Evolutionary conservation across 2,797 vertebrate species (phyloP).

Genomic region (Leptoclinus maculatus): DNA sequence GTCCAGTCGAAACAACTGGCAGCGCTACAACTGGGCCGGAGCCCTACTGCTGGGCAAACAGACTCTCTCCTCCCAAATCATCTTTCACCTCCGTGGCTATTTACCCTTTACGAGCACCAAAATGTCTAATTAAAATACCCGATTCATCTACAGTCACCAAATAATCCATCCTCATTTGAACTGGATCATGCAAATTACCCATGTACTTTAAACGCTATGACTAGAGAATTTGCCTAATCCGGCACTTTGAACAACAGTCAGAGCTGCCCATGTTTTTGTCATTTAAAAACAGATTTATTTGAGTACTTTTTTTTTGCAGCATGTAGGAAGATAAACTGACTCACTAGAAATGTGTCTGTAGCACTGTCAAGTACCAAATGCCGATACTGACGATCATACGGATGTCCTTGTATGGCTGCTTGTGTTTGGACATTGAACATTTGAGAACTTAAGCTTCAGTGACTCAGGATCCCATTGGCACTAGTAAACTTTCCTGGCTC

Average conservation of each 20-base stretch:
- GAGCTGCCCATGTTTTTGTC: constrained; percentile 27
- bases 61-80: constrained; percentile 11
- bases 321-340: constrained; percentile 24
- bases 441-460: background rate
- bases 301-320: background rate
- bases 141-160: constrained; percentile 37
- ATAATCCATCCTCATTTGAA: constrained; percentile 51
- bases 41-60: constrained; percentile 36
- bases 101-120: constrained; percentile 15
- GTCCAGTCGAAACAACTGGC: constrained; percentile 60
- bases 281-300: constrained; percentile 32
- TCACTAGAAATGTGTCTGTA: background rate
- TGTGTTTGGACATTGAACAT: background rate
- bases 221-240: constrained; percentile 45
- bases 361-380: background rate
- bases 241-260: constrained; percentile 43
- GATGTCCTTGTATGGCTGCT: background rate
- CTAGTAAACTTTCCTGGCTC: background rate
- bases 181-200: constrained; percentile 51
- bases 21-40: constrained; percentile 50
- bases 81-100: constrained; percentile 30
- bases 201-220: constrained; percentile 38
- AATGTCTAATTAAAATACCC: constrained; percentile 44
- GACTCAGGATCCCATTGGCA: background rate
- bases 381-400: background rate